phyloP scores from a whole-genome alignment of 2,113 vertebrate genomes.

The Saguinus midas region DNA sequence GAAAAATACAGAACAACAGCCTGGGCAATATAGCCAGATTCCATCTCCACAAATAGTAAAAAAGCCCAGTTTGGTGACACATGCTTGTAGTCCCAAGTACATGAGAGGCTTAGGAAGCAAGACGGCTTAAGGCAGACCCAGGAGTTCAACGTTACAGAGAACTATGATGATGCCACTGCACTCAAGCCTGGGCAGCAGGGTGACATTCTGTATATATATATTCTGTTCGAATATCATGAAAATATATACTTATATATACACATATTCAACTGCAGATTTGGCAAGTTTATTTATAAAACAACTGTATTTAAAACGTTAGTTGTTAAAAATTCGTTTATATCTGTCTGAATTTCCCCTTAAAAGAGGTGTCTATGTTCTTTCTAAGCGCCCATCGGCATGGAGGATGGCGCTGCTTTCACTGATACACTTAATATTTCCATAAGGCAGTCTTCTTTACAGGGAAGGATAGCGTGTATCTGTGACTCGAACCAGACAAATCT shows the following conservation, averaged over 20 bases:
- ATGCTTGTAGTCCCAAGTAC: too few relatives aligned
- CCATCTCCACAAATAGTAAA: too few relatives aligned
- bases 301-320: neutral
- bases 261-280: neutral
- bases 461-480: constrained; percentile 32
- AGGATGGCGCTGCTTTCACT: neutral
- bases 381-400: neutral
- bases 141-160: too few relatives aligned
- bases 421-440: neutral
- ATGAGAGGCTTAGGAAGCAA: too few relatives aligned
- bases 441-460: neutral
- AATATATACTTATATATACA: too few relatives aligned
- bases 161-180: too few relatives aligned
- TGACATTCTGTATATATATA: too few relatives aligned
- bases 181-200: too few relatives aligned
- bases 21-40: neutral
- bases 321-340: neutral
- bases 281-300: neutral
- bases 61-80: too few relatives aligned
- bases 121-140: too few relatives aligned
- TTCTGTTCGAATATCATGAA: too few relatives aligned
- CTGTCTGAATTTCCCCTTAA: neutral
- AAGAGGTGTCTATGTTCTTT: neutral
- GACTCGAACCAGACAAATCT: constrained; percentile 52
- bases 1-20: neutral